Evolutionary conservation across 2,113 vertebrate species (phyloP).

Genomic region (Meles meles): DNA sequence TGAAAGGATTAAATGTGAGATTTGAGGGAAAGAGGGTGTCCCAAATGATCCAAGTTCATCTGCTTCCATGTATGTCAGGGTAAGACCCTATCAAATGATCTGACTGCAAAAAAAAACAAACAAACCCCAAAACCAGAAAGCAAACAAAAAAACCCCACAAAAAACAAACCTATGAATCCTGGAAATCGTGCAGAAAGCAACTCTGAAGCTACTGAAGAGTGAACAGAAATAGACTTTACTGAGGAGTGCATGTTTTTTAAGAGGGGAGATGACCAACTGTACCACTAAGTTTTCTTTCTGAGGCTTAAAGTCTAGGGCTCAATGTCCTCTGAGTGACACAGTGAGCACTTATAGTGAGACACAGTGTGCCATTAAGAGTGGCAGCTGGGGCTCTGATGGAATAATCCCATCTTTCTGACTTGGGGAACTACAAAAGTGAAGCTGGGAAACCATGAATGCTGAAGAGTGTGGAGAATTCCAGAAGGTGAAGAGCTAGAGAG

Average conservation of each 20-base stretch:
- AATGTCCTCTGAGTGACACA: background rate
- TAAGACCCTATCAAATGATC: background rate
- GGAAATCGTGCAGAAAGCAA: background rate
- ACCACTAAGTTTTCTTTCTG: background rate
- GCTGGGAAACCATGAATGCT: background rate
- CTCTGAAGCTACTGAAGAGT: background rate
- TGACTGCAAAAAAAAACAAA: no score
- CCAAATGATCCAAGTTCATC: background rate
- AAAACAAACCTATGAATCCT: background rate
- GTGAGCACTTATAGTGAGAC: background rate
- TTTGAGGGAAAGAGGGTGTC: background rate
- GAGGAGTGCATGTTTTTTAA: background rate
- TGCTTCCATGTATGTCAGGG: background rate
- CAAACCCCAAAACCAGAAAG: background rate
- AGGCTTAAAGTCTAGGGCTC: background rate
- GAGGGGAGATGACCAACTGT: background rate
- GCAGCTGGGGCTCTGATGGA: background rate
- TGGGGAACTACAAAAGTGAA: background rate
- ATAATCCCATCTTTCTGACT: background rate
- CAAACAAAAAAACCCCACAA: no score
- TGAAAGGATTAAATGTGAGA: background rate
- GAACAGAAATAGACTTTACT: background rate
- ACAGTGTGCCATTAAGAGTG: background rate
- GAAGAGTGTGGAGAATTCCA: background rate
- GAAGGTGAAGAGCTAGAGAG: background rate